Base-by-base conservation (phyloP, 2,113 vertebrate species). In the Ciconia maguari region DNA sequence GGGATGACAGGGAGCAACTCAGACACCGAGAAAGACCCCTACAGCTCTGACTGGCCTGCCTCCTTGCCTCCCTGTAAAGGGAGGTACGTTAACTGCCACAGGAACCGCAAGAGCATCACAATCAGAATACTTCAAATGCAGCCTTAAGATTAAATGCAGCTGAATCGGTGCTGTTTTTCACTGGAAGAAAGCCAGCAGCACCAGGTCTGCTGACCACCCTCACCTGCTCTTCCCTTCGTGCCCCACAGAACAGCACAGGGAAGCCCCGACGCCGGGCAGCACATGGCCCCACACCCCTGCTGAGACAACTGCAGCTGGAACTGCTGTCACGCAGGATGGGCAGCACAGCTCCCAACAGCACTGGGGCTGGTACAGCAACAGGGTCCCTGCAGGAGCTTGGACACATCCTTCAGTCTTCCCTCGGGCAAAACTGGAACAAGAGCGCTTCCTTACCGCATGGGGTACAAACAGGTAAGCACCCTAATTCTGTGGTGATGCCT, bases 221-320 rank as follows among this genome's bases (percentile, higher is more conserved):
- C 34, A 42, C 7, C 1, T 29, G 52, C 49, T 72, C 65, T 46
- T 38, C 41, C 41, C 69, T 44, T 41, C 54, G 0, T 26, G 32
- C 7, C 34, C 16, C 8, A 15, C 34, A 65, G 15, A 49, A 13
- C 11, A 72, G 75, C 66, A 52, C 1, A 4, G 16, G 26, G n/a
- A 51, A 57, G 62, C 19, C n/a, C 18, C 2, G 4, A 24, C 0
- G 3, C 10, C 1, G 11, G 52, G 38, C 24, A 58, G 10, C 13
- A 1, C 1, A 0, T 2, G 38, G 48, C 12, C 42, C n/a, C 83
- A 16, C 29, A 38, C 0, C 14, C 49, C 51, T 76, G 12, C 36
- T 0, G 1, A 46, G 69, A 16, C 2, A 42, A 27, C 64, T 13
- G n/a, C 49, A 48, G 80, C 36, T 66, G 51, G 20, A 74, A 21